Conservation (phyloP, 2,888 invertebrate genomes). For the Amphipoea lucens region DNA sequence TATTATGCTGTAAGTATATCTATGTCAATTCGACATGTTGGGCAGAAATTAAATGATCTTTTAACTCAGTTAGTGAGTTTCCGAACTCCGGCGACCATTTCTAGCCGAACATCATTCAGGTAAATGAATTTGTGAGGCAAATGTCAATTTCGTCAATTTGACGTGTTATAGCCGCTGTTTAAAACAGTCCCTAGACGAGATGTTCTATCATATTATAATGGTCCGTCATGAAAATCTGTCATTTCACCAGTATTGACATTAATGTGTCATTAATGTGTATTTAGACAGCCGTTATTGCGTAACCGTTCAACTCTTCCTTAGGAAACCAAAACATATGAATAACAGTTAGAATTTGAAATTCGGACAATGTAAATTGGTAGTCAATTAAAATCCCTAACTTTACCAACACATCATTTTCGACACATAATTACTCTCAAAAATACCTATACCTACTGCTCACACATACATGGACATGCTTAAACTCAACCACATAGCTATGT, state of each 20-base stretch:
- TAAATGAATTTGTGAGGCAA: neutral
- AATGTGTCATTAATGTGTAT: neutral
- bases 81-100: neutral
- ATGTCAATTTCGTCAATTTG: neutral
- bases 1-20: too few relatives aligned
- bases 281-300: neutral
- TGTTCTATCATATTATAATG: too few relatives aligned
- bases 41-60: neutral
- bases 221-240: too few relatives aligned
- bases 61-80: neutral
- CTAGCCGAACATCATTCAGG: neutral
- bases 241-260: neutral
- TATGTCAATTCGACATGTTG: neutral
- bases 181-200: neutral
- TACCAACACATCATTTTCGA: neutral
- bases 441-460: neutral
- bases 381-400: neutral
- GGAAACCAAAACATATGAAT: neutral
- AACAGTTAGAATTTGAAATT: neutral
- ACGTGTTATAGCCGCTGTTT: neutral
- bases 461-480: neutral
- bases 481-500: slow-evolving; percentile 5
- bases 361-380: neutral
- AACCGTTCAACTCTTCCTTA: neutral
- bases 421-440: neutral